Percentiles rank a stretch among this genome's conserved stretches.
Evolutionary conservation across 2,797 vertebrate genomes (phyloP).

Genomic region (Kryptolebias ocellatus): DNA sequence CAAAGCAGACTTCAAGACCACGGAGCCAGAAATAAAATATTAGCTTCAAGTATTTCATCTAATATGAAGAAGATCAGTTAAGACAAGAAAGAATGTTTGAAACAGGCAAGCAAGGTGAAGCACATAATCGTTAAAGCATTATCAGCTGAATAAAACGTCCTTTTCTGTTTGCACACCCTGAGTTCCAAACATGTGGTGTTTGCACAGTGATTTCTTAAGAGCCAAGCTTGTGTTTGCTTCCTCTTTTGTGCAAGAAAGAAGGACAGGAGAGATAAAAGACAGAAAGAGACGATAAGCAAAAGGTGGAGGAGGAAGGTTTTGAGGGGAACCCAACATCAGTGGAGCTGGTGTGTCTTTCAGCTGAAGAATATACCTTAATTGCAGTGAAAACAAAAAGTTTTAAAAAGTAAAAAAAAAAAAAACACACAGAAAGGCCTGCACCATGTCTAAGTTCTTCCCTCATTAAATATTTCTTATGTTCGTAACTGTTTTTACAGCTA

Average conservation of each 20-base stretch:
- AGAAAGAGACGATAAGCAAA: constrained; percentile 1
- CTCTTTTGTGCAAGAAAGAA: constrained; percentile 7
- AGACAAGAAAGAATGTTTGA: neutral
- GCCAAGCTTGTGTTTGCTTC: constrained; percentile 14
- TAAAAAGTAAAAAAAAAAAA: neutral
- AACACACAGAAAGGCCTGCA: neutral
- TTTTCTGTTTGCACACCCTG: constrained; percentile 49
- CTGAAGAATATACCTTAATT: neutral
- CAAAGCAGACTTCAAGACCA: constrained; percentile 46
- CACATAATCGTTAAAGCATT: neutral
- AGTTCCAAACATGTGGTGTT: constrained; percentile 66
- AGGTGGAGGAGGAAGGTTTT: neutral
- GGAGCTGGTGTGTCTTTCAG: neutral
- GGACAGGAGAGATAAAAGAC: neutral
- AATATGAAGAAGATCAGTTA: constrained; percentile 16
- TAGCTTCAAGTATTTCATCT: neutral
- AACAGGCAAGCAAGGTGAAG: constrained; percentile 8
- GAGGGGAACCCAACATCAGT: neutral
- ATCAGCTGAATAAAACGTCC: neutral
- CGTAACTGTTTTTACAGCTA: neutral
- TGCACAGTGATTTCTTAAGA: constrained; percentile 63
- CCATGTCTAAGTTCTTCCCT: neutral
- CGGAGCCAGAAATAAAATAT: constrained; percentile 22
- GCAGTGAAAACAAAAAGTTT: neutral
- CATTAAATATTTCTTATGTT: no score